phyloP scores from a whole-genome alignment of 1,140 invertebrate species.

The Sycophila sp. region DNA sequence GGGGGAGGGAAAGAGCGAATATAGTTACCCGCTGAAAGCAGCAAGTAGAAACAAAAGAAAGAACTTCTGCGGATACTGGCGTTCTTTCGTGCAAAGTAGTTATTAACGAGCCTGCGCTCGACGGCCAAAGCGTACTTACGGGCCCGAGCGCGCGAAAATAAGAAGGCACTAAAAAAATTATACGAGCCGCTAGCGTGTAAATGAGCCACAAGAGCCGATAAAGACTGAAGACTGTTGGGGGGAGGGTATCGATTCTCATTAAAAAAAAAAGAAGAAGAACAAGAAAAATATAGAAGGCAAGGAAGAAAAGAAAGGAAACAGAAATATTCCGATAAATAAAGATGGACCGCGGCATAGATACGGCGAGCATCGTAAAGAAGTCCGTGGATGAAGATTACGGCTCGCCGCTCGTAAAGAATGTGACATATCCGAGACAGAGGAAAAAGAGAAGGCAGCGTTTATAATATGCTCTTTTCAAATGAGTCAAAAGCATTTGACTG shows the following conservation, averaged over 20 bases:
- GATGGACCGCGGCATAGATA: background rate
- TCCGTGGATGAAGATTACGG: background rate
- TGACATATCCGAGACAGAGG: background rate
- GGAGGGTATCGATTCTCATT: no score
- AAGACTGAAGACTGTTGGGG: background rate
- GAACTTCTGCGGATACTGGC: background rate
- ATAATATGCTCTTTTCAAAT: background rate
- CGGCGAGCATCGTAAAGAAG: background rate
- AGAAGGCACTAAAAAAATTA: constrained; percentile 18
- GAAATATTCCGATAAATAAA: background rate
- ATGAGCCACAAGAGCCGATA: constrained; percentile 18
- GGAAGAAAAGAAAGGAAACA: background rate
- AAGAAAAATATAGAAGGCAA: no score
- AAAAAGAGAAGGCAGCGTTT: background rate
- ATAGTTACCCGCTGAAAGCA: no score
- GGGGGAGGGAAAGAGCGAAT: no score
- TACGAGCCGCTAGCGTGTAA: constrained; percentile 9
- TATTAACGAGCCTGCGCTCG: background rate
- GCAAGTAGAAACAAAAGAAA: background rate
- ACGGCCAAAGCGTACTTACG: background rate
- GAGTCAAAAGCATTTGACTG: background rate
- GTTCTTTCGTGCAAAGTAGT: background rate
- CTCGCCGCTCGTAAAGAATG: background rate
- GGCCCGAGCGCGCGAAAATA: constrained; percentile 20
- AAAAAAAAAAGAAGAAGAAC: background rate